phyloP scores from a whole-genome alignment of 2,113 vertebrate species.

The Neolamprologus fasciatus region DNA sequence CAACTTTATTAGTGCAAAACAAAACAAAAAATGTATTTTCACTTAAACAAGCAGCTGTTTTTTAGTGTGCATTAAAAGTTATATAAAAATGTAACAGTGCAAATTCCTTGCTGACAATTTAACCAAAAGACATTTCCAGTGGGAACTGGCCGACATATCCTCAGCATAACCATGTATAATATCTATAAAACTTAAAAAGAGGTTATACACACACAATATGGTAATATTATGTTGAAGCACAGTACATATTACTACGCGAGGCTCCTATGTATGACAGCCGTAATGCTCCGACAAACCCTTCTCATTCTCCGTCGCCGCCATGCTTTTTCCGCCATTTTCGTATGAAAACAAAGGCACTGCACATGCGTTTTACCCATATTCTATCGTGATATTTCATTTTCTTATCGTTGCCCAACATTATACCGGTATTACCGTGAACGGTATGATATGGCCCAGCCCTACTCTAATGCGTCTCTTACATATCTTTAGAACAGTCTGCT shows the following conservation, averaged over 20 bases:
- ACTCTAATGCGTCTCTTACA: neutral
- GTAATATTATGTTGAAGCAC: neutral
- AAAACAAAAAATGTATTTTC: neutral
- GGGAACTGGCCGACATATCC: fast-evolving
- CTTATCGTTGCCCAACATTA: neutral
- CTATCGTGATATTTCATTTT: neutral
- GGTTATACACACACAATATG: neutral
- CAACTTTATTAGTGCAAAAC: neutral
- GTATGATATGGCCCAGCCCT: neutral
- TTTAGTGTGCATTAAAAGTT: neutral
- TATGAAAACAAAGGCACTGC: too few species aligned
- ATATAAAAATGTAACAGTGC: neutral
- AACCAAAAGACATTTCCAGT: neutral
- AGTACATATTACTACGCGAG: fast-evolving
- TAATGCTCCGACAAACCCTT: fast-evolving
- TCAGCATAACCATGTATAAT: neutral
- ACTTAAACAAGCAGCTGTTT: neutral
- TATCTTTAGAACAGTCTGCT: neutral
- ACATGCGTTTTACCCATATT: neutral
- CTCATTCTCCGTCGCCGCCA: too few species aligned
- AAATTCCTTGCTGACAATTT: neutral
- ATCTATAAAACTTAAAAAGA: neutral
- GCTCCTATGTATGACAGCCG: neutral
- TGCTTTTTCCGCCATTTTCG: too few species aligned
- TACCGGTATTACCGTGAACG: neutral